Evolutionary conservation across 2,113 vertebrate genomes (phyloP), one percentile per base, ranked within the genome.

Genomic region (Phylloscopus trochiloides): DNA sequence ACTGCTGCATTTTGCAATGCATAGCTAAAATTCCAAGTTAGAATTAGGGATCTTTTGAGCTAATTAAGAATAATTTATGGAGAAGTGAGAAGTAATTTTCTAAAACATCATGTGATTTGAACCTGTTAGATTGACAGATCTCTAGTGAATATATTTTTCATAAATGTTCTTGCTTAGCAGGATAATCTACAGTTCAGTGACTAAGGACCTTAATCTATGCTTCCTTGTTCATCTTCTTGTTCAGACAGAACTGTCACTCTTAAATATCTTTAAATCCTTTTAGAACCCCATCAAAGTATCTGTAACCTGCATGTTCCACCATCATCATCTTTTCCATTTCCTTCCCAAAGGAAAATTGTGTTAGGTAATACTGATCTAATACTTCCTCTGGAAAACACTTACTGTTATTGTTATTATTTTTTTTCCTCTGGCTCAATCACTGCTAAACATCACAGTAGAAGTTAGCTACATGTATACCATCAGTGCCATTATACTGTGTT

Each of bases 221-320:
- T 72, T 28, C 2, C 1, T 79, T 68, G 62, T 79, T 92, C 71
- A 21, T 79, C 22, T 74, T 90, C 68, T 87, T 62, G 28, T 58
- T 91, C 58, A 86, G 71, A 67, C 52, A 86, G 86, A 82, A n/a
- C 66, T 92, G 34, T 83, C 57, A 67, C 75, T 71, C 75, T 83
- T 73, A 76, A 72, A 20, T 91, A 55, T 72, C 40, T 88, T 86
- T 72, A 91, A 94, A 95, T 83, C 71, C 72, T 16, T 79, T 86
- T 92, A 83, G 72, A 86, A 72, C 84, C 50, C 61, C 12, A 2
- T 86, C 43, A 71, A 29, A 86, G 25, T 40, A 79, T 72, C 75
- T 94, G 66, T 79, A 88, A 86, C 52, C 43, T 79, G 20, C 20
- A 13, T 38, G 52, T 79, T 91, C 26, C 25, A 72, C 40, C 43